A percentile compares a stretch with the other conserved stretches of the same genome.
phyloP scores from a whole-genome alignment of 2,797 vertebrate species.

The Sebastes kiyomatsui region DNA sequence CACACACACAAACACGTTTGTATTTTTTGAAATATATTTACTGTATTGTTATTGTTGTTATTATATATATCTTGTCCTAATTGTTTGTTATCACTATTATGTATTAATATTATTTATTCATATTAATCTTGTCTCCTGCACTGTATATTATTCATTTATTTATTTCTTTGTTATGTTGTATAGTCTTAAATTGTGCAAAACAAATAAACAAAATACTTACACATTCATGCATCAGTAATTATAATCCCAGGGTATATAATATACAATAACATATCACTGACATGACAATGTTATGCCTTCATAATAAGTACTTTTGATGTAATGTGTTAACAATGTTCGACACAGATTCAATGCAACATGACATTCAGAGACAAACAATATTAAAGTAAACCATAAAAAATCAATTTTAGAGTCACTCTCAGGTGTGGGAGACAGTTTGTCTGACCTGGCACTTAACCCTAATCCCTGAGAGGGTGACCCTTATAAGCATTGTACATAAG shows the following conservation, averaged over 20 bases:
- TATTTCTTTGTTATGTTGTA: no score
- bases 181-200: no score
- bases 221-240: not conserved
- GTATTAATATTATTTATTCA: no score
- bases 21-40: no score
- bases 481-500: conserved; percentile 56
- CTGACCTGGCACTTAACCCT: conserved; percentile 44
- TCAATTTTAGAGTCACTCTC: not conserved
- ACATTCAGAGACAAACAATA: no score
- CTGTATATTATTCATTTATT: no score
- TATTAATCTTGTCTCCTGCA: no score
- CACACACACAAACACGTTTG: no score
- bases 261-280: not conserved
- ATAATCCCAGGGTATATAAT: not conserved
- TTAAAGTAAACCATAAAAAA: not conserved
- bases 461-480: conserved; percentile 70
- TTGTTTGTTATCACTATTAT: no score
- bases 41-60: no score
- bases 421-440: not conserved
- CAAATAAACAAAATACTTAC: not conserved
- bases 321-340: not conserved
- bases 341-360: not conserved
- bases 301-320: not conserved
- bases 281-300: not conserved
- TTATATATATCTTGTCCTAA: no score